Conservation (phyloP, 2,797 vertebrate genomes). For the Danio choprae region DNA sequence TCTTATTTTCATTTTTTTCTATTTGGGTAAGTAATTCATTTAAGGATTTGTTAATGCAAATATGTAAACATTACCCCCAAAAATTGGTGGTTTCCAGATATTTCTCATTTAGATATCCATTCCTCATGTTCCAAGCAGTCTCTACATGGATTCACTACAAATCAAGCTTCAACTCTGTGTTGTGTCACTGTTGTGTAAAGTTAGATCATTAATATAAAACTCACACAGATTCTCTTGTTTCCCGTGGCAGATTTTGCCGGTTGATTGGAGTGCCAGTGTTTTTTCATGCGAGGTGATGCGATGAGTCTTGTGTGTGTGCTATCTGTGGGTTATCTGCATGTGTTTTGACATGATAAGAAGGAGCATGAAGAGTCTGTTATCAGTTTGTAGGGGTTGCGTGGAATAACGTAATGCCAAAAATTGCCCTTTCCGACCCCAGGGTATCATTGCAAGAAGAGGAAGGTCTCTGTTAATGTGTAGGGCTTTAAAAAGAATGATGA, state of each 20-base stretch:
- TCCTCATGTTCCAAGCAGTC: not conserved
- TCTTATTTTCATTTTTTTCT: not conserved
- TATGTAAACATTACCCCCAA: not conserved
- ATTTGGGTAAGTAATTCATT: not conserved
- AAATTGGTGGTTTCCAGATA: not conserved
- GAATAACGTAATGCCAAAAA: conserved; percentile 55
- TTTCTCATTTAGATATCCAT: not conserved
- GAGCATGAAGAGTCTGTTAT: conserved; percentile 56
- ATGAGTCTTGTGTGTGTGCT: conserved; percentile 37
- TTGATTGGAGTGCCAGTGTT: conserved; percentile 23
- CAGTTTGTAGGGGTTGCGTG: conserved; percentile 48
- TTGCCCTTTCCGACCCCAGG: conserved; percentile 51
- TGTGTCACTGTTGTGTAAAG: not conserved
- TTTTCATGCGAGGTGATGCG: conserved; percentile 23
- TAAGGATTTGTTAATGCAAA: not conserved
- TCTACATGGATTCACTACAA: conserved; percentile 4
- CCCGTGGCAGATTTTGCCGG: conserved; percentile 32
- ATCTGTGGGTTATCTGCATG: conserved; percentile 57
- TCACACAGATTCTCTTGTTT: conserved; percentile 12
- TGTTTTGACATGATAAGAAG: conserved; percentile 57
- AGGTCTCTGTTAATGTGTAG: conserved; percentile 37
- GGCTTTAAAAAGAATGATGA: conserved; percentile 35
- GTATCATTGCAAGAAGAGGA: conserved; percentile 30
- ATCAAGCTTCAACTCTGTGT: not conserved
- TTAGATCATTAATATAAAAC: conserved; percentile 25